Percentiles rank a stretch among this genome's conserved stretches.
Evolutionary conservation across 2,888 invertebrate species (phyloP).

Genomic region (Athalia cordata): DNA sequence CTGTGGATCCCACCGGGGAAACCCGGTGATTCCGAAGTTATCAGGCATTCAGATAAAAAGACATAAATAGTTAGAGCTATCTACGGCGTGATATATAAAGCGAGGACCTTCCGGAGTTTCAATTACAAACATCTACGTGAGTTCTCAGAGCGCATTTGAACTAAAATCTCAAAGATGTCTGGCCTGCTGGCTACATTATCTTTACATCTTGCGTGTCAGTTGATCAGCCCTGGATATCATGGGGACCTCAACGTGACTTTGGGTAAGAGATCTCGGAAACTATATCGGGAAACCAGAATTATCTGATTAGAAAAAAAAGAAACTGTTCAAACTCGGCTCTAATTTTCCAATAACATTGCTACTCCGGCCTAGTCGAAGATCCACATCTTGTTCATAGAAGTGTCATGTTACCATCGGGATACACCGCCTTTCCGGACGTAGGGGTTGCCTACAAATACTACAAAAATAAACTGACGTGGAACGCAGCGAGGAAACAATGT

Average conservation of each 20-base stretch:
- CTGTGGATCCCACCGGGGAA: too few relatives aligned
- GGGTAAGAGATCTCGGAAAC: neutral
- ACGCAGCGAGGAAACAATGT: conserved; percentile 4
- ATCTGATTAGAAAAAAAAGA: neutral
- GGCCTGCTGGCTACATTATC: neutral
- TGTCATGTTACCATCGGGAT: conserved; percentile 1
- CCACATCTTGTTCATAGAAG: too few relatives aligned
- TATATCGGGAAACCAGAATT: neutral
- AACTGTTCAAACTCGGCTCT: neutral
- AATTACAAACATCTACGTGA: neutral
- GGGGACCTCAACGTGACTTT: neutral
- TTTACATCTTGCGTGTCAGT: conserved; percentile 1
- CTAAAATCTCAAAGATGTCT: neutral
- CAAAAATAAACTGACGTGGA: neutral
- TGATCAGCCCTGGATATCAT: neutral
- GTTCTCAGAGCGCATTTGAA: neutral
- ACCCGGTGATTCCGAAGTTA: too few relatives aligned
- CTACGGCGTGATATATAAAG: neutral
- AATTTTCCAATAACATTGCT: neutral
- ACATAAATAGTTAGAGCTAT: too few relatives aligned
- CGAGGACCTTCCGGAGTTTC: neutral
- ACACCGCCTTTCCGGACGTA: neutral
- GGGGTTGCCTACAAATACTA: conserved; percentile 13
- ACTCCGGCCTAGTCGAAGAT: too few relatives aligned
- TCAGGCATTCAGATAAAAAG: too few relatives aligned